Conservation (phyloP, 2,113 vertebrate species). For the Zapornia atra region DNA sequence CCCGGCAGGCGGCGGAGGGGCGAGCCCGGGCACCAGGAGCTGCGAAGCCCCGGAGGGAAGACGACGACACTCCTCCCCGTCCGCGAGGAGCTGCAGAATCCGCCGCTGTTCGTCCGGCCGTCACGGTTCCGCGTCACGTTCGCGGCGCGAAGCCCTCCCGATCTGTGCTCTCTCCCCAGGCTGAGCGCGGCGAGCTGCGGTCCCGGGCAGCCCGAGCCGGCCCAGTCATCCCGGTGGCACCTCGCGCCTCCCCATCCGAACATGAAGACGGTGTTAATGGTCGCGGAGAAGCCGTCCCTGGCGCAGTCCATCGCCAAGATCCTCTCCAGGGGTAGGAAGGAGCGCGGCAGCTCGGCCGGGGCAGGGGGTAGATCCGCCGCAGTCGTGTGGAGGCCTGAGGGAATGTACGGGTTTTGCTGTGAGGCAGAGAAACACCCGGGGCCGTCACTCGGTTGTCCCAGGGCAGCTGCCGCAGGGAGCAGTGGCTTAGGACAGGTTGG, state of each 20-base stretch:
- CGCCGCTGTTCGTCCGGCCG: fast-evolving
- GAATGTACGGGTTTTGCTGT: neutral
- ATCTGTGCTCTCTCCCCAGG: neutral
- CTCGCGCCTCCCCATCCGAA: neutral
- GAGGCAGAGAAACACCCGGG: no score
- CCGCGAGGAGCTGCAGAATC: neutral
- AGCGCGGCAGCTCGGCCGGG: neutral
- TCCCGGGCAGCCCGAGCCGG: fast-evolving
- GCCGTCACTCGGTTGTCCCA: fast-evolving
- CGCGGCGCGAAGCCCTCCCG: no score
- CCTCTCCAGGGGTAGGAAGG: constrained; percentile 88
- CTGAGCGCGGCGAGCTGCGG: neutral
- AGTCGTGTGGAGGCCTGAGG: fast-evolving
- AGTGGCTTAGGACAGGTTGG: neutral
- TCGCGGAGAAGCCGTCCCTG: constrained; percentile 95
- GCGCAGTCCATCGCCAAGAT: constrained; percentile 97
- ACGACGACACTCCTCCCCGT: neutral
- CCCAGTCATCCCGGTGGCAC: neutral
- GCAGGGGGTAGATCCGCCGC: no score
- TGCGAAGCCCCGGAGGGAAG: neutral
- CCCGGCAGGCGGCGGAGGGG: no score
- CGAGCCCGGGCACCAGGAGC: neutral
- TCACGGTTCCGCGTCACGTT: no score
- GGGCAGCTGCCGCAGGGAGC: neutral
- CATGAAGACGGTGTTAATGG: constrained; percentile 95